These are phyloP conservation scores for Polypterus senegalus DNA, from an alignment of 2,113 vertebrate genomes.

Conservation along the genomic window DNA sequence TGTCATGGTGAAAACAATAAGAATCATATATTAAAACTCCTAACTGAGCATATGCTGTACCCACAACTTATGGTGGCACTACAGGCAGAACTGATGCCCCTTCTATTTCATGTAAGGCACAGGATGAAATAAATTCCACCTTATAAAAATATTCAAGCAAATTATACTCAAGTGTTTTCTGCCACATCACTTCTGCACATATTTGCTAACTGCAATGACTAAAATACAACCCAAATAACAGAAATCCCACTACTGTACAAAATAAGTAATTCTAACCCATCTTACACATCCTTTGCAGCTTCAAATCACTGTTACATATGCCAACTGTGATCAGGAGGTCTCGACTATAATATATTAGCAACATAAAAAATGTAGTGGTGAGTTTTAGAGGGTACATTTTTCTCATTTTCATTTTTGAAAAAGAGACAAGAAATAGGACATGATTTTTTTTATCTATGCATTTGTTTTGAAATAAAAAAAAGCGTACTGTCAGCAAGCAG, in stretches of 20 bases:
- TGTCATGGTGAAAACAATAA: slow-evolving; percentile 17
- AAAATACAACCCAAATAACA: slow-evolving; percentile 63
- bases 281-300: slow-evolving; percentile 50
- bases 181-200: slow-evolving; percentile 60
- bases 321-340: slow-evolving; percentile 19
- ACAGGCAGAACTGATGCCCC: slow-evolving; percentile 51
- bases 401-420: slow-evolving; percentile 44
- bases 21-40: slow-evolving; percentile 40
- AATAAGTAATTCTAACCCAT: slow-evolving; percentile 73
- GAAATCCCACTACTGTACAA: slow-evolving; percentile 79
- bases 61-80: slow-evolving; percentile 29
- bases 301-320: slow-evolving; percentile 32
- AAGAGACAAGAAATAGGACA: slow-evolving; percentile 71
- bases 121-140: slow-evolving; percentile 85
- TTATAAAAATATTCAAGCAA: slow-evolving; percentile 51
- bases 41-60: slow-evolving; percentile 30
- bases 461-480: slow-evolving; percentile 58
- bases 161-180: slow-evolving; percentile 36
- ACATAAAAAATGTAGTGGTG: slow-evolving; percentile 61
- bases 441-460: slow-evolving; percentile 68
- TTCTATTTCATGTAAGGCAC: slow-evolving; percentile 93
- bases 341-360: slow-evolving; percentile 42
- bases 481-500: slow-evolving; percentile 59
- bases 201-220: slow-evolving; percentile 55
- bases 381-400: slow-evolving; percentile 43